A percentile compares a stretch with the other conserved stretches of the same genome.
phyloP scores from a whole-genome alignment of 2,888 invertebrate species.

The Lycophotia porphyrea region DNA sequence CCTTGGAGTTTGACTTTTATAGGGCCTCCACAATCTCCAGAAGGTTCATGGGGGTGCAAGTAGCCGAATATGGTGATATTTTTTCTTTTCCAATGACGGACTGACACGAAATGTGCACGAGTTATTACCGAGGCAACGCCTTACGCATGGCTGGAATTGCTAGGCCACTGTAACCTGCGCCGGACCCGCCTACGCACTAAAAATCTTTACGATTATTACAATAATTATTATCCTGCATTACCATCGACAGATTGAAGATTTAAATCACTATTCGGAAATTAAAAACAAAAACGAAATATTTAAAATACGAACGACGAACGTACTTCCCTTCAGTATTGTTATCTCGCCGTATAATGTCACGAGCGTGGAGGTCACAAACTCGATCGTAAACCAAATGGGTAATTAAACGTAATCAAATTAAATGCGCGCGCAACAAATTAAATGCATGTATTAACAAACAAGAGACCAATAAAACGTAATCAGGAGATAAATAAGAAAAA shows the following conservation, averaged over 20 bases:
- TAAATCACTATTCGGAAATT: conserved; percentile 50
- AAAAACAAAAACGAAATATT: conserved; percentile 19
- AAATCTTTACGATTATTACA: conserved; percentile 70
- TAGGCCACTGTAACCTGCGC: conserved; percentile 57
- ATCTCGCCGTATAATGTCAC: conserved; percentile 32
- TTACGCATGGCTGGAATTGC: conserved; percentile 60
- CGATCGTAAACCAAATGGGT: conserved; percentile 56
- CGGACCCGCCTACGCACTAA: conserved; percentile 64
- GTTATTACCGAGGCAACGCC: conserved; percentile 54
- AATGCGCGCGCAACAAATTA: conserved; percentile 58
- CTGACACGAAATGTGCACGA: conserved; percentile 42
- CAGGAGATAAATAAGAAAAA: conserved; percentile 61
- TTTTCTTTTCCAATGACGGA: conserved; percentile 49
- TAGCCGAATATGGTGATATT: conserved; percentile 40
- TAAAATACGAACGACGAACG: not conserved
- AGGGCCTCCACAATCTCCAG: conserved; percentile 11
- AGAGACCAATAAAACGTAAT: conserved; percentile 63
- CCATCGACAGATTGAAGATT: conserved; percentile 48
- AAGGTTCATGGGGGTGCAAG: conserved; percentile 27
- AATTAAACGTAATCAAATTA: conserved; percentile 62
- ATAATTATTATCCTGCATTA: conserved; percentile 64
- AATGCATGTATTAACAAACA: conserved; percentile 56
- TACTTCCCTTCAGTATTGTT: conserved; percentile 6
- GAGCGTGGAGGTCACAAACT: conserved; percentile 26
- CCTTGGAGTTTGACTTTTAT: conserved; percentile 53